A percentile compares a stretch with the other conserved stretches of the same genome.
These are phyloP conservation scores for Montipora efflorescens DNA, from an alignment of 64 coral and sea anemone species.

Conservation along the genomic window DNA sequence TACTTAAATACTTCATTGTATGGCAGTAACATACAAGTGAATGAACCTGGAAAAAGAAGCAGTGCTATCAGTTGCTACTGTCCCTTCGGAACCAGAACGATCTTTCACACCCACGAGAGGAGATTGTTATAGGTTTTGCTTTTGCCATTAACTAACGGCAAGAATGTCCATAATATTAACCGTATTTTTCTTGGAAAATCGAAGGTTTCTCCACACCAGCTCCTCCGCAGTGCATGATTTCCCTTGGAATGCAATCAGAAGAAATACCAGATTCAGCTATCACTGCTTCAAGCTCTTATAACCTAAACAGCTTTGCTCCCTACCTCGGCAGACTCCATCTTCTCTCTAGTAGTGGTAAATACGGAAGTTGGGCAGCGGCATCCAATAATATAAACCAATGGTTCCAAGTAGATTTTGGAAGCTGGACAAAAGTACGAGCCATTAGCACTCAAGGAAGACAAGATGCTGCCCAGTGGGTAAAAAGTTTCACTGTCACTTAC, in stretches of 20 bases:
- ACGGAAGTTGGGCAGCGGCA: slow-evolving; percentile 45
- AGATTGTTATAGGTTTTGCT: too few relatives aligned
- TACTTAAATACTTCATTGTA: too few relatives aligned
- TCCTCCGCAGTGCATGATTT: slow-evolving; percentile 14
- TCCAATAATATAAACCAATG: slow-evolving; percentile 33
- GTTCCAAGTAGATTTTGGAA: slow-evolving; percentile 61
- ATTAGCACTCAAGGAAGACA: slow-evolving; percentile 49
- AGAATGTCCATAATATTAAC: too few relatives aligned
- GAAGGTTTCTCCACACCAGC: background rate
- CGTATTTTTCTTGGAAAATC: too few relatives aligned
- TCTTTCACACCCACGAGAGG: too few relatives aligned
- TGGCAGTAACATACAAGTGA: too few relatives aligned
- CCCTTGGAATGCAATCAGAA: slow-evolving; percentile 40
- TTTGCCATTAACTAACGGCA: too few relatives aligned
- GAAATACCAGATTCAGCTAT: slow-evolving; percentile 27
- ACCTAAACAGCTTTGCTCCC: slow-evolving; percentile 14
- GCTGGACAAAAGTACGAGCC: slow-evolving; percentile 18
- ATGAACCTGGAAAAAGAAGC: too few relatives aligned
- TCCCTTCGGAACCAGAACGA: too few relatives aligned
- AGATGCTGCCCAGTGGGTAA: slow-evolving; percentile 56
- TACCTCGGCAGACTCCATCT: slow-evolving; percentile 42
- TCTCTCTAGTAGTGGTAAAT: slow-evolving; percentile 20
- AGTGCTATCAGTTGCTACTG: too few relatives aligned
- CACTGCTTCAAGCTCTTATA: slow-evolving; percentile 51
- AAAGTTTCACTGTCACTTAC: slow-evolving; percentile 33